These are phyloP conservation scores for Tortrix viridana DNA, from an alignment of 2,888 invertebrate genomes.

Conservation along the genomic window DNA sequence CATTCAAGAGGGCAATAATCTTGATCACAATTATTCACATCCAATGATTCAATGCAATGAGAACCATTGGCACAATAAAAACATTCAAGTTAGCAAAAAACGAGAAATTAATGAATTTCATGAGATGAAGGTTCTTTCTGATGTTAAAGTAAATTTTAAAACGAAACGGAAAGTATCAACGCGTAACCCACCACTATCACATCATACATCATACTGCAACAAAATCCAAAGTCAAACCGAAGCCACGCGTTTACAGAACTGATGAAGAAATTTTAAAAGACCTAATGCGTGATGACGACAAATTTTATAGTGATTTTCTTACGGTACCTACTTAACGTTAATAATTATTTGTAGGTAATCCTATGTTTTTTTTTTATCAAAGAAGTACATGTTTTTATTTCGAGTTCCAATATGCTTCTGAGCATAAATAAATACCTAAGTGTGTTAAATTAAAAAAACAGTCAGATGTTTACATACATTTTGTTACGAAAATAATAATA, in stretches of 20 bases:
- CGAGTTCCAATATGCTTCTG: too few species aligned
- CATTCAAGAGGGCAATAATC: neutral
- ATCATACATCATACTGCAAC: conserved; percentile 3
- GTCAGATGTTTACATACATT: too few species aligned
- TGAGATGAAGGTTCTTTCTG: neutral
- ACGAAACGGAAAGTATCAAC: neutral
- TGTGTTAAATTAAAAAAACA: too few species aligned
- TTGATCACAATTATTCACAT: neutral
- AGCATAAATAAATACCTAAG: too few species aligned
- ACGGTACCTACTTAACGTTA: conserved; percentile 1
- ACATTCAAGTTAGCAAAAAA: neutral
- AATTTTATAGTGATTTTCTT: neutral
- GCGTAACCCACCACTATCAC: neutral
- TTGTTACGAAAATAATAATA: too few species aligned
- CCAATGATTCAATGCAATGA: neutral
- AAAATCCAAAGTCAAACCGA: conserved; percentile 1
- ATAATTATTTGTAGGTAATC: neutral
- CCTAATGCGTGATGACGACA: neutral
- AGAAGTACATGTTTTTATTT: too few species aligned
- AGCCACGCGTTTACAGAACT: neutral
- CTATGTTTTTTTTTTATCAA: too few species aligned
- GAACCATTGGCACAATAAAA: too few species aligned
- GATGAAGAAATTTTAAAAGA: conserved; percentile 1
- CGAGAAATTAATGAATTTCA: neutral
- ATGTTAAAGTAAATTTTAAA: neutral